These are phyloP conservation scores for Philhelius pedissequus DNA, from an alignment of 2,888 invertebrate genomes.

Conservation along the genomic window DNA sequence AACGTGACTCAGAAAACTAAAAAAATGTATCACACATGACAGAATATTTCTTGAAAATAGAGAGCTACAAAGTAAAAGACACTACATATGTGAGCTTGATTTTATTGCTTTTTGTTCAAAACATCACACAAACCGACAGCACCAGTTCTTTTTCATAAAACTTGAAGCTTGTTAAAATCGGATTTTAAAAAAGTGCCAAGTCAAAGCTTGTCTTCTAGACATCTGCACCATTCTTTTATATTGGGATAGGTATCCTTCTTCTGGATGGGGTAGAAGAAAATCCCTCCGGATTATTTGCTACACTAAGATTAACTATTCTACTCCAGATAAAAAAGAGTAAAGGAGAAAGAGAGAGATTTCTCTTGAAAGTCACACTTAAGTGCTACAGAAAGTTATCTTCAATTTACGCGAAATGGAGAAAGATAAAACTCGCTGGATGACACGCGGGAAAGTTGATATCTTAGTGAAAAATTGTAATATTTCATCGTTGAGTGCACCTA, in stretches of 20 bases:
- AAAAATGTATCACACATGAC: constrained; percentile 13
- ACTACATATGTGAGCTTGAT: constrained; percentile 17
- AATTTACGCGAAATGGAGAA: constrained; percentile 62
- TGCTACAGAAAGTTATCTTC: constrained; percentile 63
- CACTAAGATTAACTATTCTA: constrained; percentile 52
- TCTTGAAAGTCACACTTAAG: constrained; percentile 61
- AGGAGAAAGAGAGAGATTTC: constrained; percentile 15
- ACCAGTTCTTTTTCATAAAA: constrained; percentile 38
- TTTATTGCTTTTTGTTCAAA: constrained; percentile 39
- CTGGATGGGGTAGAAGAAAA: not conserved
- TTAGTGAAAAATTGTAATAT: constrained; percentile 63
- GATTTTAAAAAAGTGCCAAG: constrained; percentile 53
- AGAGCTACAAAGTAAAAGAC: constrained; percentile 3
- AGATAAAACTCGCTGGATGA: constrained; percentile 61
- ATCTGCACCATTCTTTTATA: constrained; percentile 25
- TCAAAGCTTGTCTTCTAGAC: constrained; percentile 48
- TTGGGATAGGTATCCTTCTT: not conserved
- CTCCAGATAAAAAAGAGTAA: not conserved
- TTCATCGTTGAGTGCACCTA: constrained; percentile 57
- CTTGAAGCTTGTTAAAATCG: constrained; percentile 54
- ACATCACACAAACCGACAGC: constrained; percentile 12
- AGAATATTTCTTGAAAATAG: constrained; percentile 26
- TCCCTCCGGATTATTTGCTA: constrained; percentile 54
- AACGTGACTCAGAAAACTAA: not conserved
- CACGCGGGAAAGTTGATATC: constrained; percentile 52